phyloP scores from a whole-genome alignment of 2,888 invertebrate species.

The Lasioglossum villosulum region DNA sequence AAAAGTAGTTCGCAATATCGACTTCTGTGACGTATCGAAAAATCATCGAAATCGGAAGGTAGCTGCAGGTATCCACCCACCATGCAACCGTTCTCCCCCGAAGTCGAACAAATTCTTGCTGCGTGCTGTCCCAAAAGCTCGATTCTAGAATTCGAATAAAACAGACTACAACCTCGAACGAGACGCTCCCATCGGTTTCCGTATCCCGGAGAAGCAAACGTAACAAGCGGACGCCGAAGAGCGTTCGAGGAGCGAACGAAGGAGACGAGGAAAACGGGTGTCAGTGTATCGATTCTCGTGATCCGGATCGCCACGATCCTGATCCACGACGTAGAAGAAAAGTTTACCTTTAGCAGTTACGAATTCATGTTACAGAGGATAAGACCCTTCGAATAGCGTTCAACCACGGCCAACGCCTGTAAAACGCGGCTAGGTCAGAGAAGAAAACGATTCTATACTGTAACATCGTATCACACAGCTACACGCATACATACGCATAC shows the following conservation, averaged over 20 bases:
- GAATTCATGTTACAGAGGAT: slow-evolving; percentile 55
- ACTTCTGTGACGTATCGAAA: too few relatives aligned
- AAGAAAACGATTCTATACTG: slow-evolving; percentile 76
- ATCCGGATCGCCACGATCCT: slow-evolving; percentile 65
- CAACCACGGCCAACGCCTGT: slow-evolving; percentile 70
- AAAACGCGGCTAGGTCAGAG: slow-evolving; percentile 70
- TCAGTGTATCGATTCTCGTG: slow-evolving; percentile 56
- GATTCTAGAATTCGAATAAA: neutral
- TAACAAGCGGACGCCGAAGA: neutral
- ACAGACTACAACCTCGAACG: neutral
- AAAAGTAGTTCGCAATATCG: too few relatives aligned
- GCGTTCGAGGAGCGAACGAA: neutral
- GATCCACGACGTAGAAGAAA: slow-evolving; percentile 53
- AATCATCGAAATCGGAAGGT: neutral
- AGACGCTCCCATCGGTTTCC: neutral
- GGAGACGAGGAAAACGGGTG: neutral
- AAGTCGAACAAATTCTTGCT: neutral
- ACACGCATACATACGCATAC: neutral
- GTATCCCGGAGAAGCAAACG: neutral
- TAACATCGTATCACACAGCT: slow-evolving; percentile 70
- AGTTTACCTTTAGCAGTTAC: slow-evolving; percentile 67
- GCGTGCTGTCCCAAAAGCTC: neutral
- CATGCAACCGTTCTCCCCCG: neutral
- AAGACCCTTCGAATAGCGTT: slow-evolving; percentile 50
- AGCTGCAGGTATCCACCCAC: neutral